Evolutionary conservation across 2,113 vertebrate genomes (phyloP).

Genomic region (Pterocles orientalis): DNA sequence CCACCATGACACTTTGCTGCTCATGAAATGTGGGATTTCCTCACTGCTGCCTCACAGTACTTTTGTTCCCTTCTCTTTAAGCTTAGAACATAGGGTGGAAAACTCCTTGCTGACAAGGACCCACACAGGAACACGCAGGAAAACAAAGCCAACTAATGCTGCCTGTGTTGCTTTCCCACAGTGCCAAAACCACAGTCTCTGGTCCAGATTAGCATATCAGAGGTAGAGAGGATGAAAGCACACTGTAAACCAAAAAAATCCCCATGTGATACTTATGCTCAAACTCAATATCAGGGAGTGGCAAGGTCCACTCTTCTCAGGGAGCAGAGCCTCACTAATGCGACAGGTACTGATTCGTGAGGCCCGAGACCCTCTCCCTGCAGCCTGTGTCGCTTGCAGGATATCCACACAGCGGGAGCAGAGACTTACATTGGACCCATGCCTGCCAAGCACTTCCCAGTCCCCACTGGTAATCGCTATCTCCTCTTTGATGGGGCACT

Average conservation of each 20-base stretch:
- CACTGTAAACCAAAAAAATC: not conserved
- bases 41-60: not conserved
- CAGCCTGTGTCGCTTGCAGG: not conserved
- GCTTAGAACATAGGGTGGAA: not conserved
- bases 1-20: not conserved
- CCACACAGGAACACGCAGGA: not conserved
- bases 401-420: not conserved
- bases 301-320: not conserved
- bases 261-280: too few species aligned
- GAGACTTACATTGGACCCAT: slow-evolving; percentile 80
- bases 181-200: not conserved
- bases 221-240: not conserved
- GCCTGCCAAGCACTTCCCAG: slow-evolving; percentile 85
- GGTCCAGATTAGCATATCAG: not conserved
- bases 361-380: not conserved
- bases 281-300: not conserved
- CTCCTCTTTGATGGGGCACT: slow-evolving; percentile 83
- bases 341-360: not conserved
- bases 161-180: not conserved
- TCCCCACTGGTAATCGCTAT: slow-evolving; percentile 80
- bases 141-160: not conserved
- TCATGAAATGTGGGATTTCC: not conserved
- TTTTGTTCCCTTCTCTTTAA: not conserved
- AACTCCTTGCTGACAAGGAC: not conserved
- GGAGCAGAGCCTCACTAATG: not conserved